Evolutionary conservation across 2,113 vertebrate species (phyloP), one percentile per base, ranked within the genome.

Genomic region (Ctenomys sociabilis): DNA sequence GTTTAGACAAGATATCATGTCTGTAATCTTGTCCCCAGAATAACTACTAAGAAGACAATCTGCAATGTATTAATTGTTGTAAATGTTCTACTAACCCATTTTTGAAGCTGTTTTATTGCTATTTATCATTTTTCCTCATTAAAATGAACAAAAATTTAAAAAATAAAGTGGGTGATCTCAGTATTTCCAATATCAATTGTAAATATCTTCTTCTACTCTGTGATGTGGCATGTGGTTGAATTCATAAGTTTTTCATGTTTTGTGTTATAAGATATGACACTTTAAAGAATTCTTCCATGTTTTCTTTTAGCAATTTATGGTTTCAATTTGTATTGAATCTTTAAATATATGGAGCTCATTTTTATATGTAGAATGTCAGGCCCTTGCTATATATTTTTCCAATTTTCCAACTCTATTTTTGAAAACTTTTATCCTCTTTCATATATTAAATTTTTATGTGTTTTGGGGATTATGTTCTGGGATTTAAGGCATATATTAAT

Each of bases 181-280:
- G 16, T 59, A 88, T 85, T 88, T 96, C 61, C 49, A 95, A 40
- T 43, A 30, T 68, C 32, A 73, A 43, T 45, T 92, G 10, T 28
- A 91, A 87, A 95, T 87, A 94, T 87, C 93, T 96, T 8, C 17
- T 84, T 84, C 68, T 90, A 43, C 40, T 81, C 93, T 90, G 11
- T 92, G 19, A 22, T 70, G 86, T 96, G 43, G 59, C 87, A 40
- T 52, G 28, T 87, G 35, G 63, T 72, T 88, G 92, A 89, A 96
- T 90, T 73, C 81, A 3, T 77, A 66, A 61, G 43, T 37, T 61
- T 95, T 97, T 90, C 80, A 63, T 90, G n/a, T 75, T 92, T 96
- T 95, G 52, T 70, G 59, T 94, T 80, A 85, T 72, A 95, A 94
- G 73, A 94, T 92, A 95, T 92, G 14, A 61, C 45, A 92, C 95